Evolutionary conservation across 2,888 invertebrate genomes (phyloP).

Genomic region (Lasiommata megera): DNA sequence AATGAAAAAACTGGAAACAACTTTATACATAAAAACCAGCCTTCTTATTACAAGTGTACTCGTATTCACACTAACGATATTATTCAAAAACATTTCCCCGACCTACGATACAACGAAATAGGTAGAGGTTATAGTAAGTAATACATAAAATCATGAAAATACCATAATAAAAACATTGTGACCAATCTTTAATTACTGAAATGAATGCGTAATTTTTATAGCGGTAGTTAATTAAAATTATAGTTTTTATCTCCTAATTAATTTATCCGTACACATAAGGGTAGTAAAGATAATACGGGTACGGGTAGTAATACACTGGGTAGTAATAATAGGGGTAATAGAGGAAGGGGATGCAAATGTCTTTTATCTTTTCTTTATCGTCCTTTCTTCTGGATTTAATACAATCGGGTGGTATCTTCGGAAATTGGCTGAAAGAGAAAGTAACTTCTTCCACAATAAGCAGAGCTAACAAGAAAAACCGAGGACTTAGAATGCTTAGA

Average conservation of each 20-base stretch:
- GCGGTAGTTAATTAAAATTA: background rate
- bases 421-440: background rate
- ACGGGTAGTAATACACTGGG: slow-evolving; percentile 35
- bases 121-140: too few species aligned
- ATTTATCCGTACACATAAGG: slow-evolving; percentile 35
- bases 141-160: too few species aligned
- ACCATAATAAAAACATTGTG: too few species aligned
- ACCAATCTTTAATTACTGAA: too few species aligned
- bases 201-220: too few species aligned
- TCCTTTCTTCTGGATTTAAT: background rate
- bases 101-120: too few species aligned
- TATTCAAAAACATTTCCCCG: too few species aligned
- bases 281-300: slow-evolving; percentile 37
- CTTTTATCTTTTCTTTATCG: background rate
- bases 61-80: too few species aligned
- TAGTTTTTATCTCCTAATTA: slow-evolving; percentile 2
- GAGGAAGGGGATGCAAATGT: slow-evolving; percentile 12
- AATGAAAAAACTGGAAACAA: too few species aligned
- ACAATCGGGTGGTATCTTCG: background rate
- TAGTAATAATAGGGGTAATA: slow-evolving; percentile 33
- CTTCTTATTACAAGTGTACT: too few species aligned
- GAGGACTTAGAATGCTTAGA: background rate
- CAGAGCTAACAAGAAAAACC: background rate
- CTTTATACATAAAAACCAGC: too few species aligned
- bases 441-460: background rate